Evolutionary conservation across 2,797 vertebrate genomes (phyloP).

Genomic region (Glyptemys insculpta): DNA sequence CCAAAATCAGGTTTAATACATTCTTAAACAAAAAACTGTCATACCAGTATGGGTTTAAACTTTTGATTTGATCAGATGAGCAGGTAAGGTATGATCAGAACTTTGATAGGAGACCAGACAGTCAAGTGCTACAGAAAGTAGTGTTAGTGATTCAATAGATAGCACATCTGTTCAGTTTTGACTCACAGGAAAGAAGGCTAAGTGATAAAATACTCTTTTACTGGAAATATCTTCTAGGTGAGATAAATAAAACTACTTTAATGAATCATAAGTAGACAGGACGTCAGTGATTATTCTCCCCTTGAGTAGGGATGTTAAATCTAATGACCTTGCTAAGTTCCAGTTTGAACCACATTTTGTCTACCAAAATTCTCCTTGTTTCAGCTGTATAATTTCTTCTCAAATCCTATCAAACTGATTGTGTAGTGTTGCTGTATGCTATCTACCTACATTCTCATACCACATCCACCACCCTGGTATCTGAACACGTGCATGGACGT

Average conservation of each 20-base stretch:
- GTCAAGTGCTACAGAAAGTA: neutral
- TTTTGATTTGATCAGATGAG: neutral
- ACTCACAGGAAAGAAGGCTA: neutral
- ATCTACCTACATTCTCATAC: no score
- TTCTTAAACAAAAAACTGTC: neutral
- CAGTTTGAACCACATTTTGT: neutral
- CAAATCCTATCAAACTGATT: neutral
- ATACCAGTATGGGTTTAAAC: neutral
- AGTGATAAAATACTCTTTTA: neutral
- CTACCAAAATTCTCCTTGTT: constrained; percentile 20
- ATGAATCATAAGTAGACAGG: no score
- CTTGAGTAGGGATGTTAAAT: neutral
- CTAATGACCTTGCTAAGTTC: neutral
- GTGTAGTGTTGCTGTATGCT: no score
- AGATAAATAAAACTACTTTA: neutral
- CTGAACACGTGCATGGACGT: neutral
- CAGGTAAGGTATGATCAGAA: neutral
- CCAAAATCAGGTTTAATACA: neutral
- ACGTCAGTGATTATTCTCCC: neutral
- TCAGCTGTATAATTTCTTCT: neutral
- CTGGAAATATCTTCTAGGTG: neutral
- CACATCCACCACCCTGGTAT: neutral
- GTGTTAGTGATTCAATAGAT: neutral
- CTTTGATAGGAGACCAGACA: neutral
- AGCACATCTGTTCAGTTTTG: neutral